These are phyloP conservation scores for Halyomorpha halys DNA, from an alignment of 1,140 invertebrate genomes.

Conservation along the genomic window DNA sequence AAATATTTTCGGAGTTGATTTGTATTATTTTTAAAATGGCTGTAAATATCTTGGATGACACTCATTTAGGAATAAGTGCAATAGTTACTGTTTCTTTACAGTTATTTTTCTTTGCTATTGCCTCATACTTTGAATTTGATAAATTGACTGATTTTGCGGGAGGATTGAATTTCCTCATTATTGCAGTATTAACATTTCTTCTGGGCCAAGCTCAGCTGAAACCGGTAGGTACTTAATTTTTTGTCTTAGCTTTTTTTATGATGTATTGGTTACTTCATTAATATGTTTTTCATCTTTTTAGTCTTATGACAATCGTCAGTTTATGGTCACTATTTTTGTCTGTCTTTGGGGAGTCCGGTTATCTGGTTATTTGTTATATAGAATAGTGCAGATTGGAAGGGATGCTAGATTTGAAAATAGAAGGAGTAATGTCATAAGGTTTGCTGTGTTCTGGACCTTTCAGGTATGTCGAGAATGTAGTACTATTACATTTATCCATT, in stretches of 20 bases:
- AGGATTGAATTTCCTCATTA: conserved; percentile 80
- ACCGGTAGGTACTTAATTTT: conserved; percentile 38
- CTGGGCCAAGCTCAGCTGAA: conserved; percentile 48
- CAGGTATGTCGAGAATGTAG: conserved; percentile 45
- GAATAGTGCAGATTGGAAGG: conserved; percentile 78
- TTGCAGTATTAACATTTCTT: conserved; percentile 76
- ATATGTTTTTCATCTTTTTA: conserved; percentile 36
- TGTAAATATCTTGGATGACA: conserved; percentile 63
- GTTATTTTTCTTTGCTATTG: conserved; percentile 75
- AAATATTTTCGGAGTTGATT: too few species aligned
- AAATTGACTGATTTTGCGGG: conserved; percentile 88
- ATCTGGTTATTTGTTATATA: conserved; percentile 73
- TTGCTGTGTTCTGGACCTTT: conserved; percentile 85
- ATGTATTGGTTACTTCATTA: neutral
- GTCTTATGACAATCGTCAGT: conserved; percentile 72
- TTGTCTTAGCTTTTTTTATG: neutral
- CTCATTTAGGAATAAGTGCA: conserved; percentile 78
- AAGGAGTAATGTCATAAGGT: conserved; percentile 70
- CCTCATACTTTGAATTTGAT: conserved; percentile 74
- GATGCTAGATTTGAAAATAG: conserved; percentile 85
- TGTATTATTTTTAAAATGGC: conserved; percentile 39
- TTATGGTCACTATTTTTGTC: conserved; percentile 77
- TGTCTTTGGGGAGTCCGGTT: conserved; percentile 75
- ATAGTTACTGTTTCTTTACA: conserved; percentile 80
- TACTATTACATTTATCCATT: neutral